Percentiles rank a stretch among this genome's conserved stretches.
These are phyloP conservation scores for Pachyseris speciosa DNA, from an alignment of 64 coral and sea anemone genomes.

Conservation along the genomic window DNA sequence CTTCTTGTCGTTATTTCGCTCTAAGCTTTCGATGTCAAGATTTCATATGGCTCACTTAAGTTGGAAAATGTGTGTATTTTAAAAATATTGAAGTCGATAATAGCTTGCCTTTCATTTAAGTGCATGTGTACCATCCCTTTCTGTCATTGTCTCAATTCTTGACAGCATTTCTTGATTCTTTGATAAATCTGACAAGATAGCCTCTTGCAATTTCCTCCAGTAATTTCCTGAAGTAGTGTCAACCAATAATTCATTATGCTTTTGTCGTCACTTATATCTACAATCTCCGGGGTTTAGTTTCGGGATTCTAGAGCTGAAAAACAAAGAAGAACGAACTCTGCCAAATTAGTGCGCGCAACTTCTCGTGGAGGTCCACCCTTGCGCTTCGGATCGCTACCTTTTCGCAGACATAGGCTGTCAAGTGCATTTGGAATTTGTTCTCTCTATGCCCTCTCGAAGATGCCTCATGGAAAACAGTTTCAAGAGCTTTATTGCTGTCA, in stretches of 20 bases:
- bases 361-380: neutral
- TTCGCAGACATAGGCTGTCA: neutral
- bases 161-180: slow-evolving; percentile 97
- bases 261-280: slow-evolving; percentile 99
- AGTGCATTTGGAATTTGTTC: slow-evolving; percentile 43
- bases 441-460: slow-evolving; percentile 51
- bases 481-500: slow-evolving; percentile 94
- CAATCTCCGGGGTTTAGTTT: slow-evolving; percentile 89
- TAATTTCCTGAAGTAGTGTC: slow-evolving; percentile 99
- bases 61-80: slow-evolving; percentile 80
- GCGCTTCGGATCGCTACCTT: neutral
- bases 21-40: slow-evolving; percentile 47
- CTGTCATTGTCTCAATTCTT: slow-evolving; percentile 87
- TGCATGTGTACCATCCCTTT: slow-evolving; percentile 95
- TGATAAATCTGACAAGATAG: slow-evolving; percentile 99
- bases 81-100: slow-evolving; percentile 80
- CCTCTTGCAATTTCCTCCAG: slow-evolving; percentile 99
- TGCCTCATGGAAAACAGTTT: slow-evolving; percentile 77
- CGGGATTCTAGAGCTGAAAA: slow-evolving; percentile 77
- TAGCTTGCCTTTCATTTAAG: slow-evolving; percentile 91
- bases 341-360: slow-evolving; percentile 24
- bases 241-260: slow-evolving; percentile 99
- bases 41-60: slow-evolving; percentile 84
- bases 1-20: slow-evolving; percentile 8
- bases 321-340: slow-evolving; percentile 63